phyloP scores from a whole-genome alignment of 2,113 vertebrate genomes.

The Cryptomyrus ogoouensis region DNA sequence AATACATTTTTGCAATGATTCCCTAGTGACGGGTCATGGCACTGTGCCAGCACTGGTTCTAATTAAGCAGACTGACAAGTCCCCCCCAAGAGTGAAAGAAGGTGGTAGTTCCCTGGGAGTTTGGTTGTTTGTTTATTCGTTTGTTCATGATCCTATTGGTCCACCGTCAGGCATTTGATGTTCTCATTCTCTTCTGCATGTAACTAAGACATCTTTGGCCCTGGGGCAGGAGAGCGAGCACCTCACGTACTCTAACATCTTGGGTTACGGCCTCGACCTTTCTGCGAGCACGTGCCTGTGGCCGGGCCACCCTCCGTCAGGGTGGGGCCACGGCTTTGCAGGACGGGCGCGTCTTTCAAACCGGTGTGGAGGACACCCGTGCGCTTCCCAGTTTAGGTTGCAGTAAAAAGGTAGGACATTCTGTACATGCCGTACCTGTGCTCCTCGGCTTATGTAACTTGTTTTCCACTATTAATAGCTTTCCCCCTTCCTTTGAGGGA shows the following conservation, averaged over 20 bases:
- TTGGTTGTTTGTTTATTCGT: background rate
- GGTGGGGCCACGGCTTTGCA: background rate
- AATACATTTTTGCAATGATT: background rate
- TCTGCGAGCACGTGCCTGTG: background rate
- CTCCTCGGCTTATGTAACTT: constrained; percentile 12
- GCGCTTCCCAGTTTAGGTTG: background rate
- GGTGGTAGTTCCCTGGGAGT: background rate
- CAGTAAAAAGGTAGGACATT: background rate
- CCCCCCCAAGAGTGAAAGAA: background rate
- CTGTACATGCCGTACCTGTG: constrained; percentile 12
- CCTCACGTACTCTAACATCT: background rate
- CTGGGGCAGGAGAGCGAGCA: background rate
- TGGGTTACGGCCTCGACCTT: background rate
- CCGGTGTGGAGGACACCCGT: background rate
- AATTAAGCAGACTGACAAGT: background rate
- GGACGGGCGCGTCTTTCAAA: background rate
- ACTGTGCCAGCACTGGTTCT: background rate
- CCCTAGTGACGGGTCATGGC: background rate
- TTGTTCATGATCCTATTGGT: background rate
- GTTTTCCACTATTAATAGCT: constrained; percentile 23
- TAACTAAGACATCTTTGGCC: background rate
- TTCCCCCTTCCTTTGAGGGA: constrained; percentile 19
- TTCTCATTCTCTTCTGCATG: background rate
- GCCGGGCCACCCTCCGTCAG: background rate
- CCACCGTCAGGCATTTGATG: background rate